Conservation (phyloP, 2,888 invertebrate species). For the Drosophila bunnanda region DNA sequence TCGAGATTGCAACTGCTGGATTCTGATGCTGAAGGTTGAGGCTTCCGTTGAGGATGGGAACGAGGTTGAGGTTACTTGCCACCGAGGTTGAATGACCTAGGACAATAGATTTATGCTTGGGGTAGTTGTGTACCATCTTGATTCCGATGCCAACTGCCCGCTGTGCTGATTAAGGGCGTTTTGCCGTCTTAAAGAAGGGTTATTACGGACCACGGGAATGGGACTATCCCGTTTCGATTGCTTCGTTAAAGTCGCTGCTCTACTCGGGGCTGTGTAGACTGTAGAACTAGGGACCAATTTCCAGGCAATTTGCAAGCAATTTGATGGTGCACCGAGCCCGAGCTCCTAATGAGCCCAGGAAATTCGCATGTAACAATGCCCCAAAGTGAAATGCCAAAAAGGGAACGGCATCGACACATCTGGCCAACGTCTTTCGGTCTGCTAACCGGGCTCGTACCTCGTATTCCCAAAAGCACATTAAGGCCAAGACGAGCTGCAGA, state of each 20-base stretch:
- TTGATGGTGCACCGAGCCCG: slow-evolving; percentile 54
- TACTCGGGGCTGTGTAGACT: slow-evolving; percentile 4
- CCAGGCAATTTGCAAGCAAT: slow-evolving; percentile 72
- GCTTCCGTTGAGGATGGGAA: slow-evolving; percentile 33
- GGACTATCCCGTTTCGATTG: slow-evolving; percentile 63
- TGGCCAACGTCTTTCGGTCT: slow-evolving; percentile 35
- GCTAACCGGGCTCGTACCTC: slow-evolving; percentile 17
- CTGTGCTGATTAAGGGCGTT: slow-evolving; percentile 77
- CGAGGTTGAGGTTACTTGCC: slow-evolving; percentile 56
- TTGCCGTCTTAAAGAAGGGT: slow-evolving; percentile 69
- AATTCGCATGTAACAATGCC: slow-evolving; percentile 77
- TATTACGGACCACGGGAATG: slow-evolving; percentile 43
- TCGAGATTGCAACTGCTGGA: slow-evolving; percentile 42
- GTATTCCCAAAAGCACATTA: slow-evolving; percentile 78
- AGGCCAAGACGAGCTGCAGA: slow-evolving; percentile 66
- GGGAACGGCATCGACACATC: slow-evolving; percentile 56
- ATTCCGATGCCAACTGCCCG: slow-evolving; percentile 62
- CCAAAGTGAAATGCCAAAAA: slow-evolving; percentile 73
- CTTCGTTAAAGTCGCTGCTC: slow-evolving; percentile 55
- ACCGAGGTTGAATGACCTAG: slow-evolving; percentile 76
- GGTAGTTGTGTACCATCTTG: slow-evolving; percentile 64
- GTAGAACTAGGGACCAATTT: slow-evolving; percentile 59
- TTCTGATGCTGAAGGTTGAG: slow-evolving; percentile 28
- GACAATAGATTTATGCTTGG: slow-evolving; percentile 76
- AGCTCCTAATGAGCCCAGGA: slow-evolving; percentile 72